Evolutionary conservation across 2,888 invertebrate species (phyloP).

Genomic region (Alsophila aescularia): DNA sequence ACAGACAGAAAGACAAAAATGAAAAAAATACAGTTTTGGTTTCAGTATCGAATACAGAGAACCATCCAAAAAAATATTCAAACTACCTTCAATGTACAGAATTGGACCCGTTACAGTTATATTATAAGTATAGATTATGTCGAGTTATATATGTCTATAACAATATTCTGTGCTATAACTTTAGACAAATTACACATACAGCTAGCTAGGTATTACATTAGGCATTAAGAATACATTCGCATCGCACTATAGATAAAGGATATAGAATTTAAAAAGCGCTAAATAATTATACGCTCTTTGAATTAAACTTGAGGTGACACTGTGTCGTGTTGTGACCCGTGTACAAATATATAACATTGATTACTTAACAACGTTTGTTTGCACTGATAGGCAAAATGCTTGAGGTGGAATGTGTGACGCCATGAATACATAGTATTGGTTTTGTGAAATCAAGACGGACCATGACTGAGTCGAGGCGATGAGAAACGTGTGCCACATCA

Average conservation of each 20-base stretch:
- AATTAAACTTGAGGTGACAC: constrained; percentile 32
- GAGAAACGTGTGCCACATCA: constrained; percentile 32
- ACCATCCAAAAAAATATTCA: no score
- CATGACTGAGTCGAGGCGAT: constrained; percentile 43
- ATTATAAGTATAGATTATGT: no score
- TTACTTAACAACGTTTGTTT: constrained; percentile 59
- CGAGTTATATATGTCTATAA: no score
- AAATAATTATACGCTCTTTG: constrained; percentile 20
- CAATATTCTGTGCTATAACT: no score
- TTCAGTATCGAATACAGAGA: no score
- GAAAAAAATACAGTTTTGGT: no score
- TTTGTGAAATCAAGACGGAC: constrained; percentile 51
- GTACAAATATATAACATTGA: constrained; percentile 56
- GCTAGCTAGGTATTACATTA: no score
- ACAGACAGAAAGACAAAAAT: no score
- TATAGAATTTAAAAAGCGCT: neutral
- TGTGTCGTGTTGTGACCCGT: constrained; percentile 49
- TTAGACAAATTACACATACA: neutral
- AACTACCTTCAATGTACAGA: no score
- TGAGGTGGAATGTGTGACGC: constrained; percentile 53
- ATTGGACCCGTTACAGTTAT: no score
- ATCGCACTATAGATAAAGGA: constrained; percentile 1
- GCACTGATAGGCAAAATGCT: constrained; percentile 53
- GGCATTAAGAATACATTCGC: neutral
- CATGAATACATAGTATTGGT: constrained; percentile 55